Percentiles rank a stretch among this genome's conserved stretches.
These are phyloP conservation scores for Lindbergichthys nudifrons DNA, from an alignment of 2,797 vertebrate genomes.

Conservation along the genomic window DNA sequence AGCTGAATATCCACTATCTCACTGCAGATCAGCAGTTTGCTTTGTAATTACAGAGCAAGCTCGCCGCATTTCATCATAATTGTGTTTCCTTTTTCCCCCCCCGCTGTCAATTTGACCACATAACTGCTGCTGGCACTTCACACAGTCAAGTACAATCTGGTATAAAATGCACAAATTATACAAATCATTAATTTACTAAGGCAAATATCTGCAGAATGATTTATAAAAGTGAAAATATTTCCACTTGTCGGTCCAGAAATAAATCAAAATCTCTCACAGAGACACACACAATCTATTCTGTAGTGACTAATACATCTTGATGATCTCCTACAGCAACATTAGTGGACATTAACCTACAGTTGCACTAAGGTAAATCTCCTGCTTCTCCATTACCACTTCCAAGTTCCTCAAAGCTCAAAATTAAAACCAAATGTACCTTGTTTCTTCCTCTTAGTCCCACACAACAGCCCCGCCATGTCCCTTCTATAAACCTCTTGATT, in stretches of 20 bases:
- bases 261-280: background rate
- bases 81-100: conserved; percentile 65
- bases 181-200: conserved; percentile 2
- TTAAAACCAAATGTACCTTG: conserved; percentile 80
- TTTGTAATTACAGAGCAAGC: conserved; percentile 71
- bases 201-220: background rate
- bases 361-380: conserved; percentile 41
- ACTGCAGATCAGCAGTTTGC: conserved; percentile 72
- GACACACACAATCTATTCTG: background rate
- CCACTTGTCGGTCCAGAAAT: background rate
- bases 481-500: conserved; percentile 25
- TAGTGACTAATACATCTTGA: background rate
- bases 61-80: conserved; percentile 73
- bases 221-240: conserved; percentile 5
- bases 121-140: conserved; percentile 32
- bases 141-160: conserved; percentile 13
- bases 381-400: conserved; percentile 52
- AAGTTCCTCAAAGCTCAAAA: conserved; percentile 56
- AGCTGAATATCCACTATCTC: conserved; percentile 56
- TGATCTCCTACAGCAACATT: conserved; percentile 4
- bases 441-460: conserved; percentile 89
- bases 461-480: conserved; percentile 90
- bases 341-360: conserved; percentile 23
- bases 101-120: conserved; percentile 25
- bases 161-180: conserved; percentile 12